These are phyloP conservation scores for Oncorhynchus kisutch DNA, from an alignment of 2,113 vertebrate genomes.

Conservation along the genomic window DNA sequence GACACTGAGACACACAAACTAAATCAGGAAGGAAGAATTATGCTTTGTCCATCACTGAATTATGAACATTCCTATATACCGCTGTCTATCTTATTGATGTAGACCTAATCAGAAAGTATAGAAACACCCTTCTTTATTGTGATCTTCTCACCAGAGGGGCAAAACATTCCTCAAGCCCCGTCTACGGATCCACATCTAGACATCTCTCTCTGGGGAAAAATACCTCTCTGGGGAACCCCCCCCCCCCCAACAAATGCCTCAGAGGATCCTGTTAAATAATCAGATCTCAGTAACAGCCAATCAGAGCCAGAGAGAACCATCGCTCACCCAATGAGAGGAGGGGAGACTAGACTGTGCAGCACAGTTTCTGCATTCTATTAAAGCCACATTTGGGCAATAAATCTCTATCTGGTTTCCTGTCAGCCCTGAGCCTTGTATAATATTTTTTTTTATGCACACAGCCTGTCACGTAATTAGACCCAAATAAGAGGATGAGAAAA, in stretches of 20 bases:
- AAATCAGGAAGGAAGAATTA: not conserved
- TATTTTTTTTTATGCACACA: constrained; percentile 37
- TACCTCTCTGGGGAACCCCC: too few species aligned
- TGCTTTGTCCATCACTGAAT: not conserved
- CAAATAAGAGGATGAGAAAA: not conserved
- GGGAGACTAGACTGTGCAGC: constrained; percentile 12
- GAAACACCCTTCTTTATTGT: too few species aligned
- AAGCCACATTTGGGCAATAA: constrained; percentile 55
- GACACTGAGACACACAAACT: too few species aligned
- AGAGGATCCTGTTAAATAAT: too few species aligned
- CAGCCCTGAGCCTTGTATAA: constrained; percentile 26
- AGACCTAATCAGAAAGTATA: too few species aligned
- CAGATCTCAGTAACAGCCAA: not conserved
- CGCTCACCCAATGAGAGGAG: not conserved
- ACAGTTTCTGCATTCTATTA: constrained; percentile 62
- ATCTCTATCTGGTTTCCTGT: constrained; percentile 49
- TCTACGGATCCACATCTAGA: too few species aligned
- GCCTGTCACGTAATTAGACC: constrained; percentile 26
- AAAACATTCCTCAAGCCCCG: too few species aligned
- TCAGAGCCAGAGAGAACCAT: not conserved
- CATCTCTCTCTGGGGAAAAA: too few species aligned
- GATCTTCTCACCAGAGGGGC: too few species aligned
- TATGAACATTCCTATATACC: too few species aligned
- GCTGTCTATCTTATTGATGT: too few species aligned
- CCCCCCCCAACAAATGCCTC: too few species aligned